Evolutionary conservation across 2,888 invertebrate species (phyloP).

Genomic region (Cistogaster globosa): DNA sequence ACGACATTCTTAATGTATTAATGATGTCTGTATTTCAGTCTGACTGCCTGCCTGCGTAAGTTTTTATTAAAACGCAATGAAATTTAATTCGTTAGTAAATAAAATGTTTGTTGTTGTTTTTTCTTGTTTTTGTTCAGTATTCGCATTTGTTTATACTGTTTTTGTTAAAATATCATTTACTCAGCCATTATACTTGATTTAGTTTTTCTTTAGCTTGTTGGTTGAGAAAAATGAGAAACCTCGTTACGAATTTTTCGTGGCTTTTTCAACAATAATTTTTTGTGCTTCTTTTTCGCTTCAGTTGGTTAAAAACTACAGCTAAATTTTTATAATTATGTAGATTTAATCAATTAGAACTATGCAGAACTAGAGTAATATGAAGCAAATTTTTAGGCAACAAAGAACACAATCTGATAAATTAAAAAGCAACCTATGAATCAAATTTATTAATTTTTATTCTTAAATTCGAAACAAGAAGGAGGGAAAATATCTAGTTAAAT

Average conservation of each 20-base stretch:
- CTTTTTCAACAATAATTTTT: constrained; percentile 26
- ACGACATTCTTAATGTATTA: constrained; percentile 18
- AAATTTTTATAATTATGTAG: constrained; percentile 11
- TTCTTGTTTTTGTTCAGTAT: neutral
- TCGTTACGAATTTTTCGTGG: constrained; percentile 55
- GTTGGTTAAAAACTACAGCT: constrained; percentile 17
- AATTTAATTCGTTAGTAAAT: constrained; percentile 62
- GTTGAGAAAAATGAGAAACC: constrained; percentile 27
- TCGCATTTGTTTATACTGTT: neutral
- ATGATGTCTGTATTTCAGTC: neutral
- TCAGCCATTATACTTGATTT: constrained; percentile 51
- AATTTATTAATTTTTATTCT: neutral
- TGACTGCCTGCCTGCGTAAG: constrained; percentile 46
- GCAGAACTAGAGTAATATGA: constrained; percentile 49
- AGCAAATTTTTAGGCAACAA: constrained; percentile 34
- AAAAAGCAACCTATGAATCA: neutral
- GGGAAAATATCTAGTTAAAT: too few relatives aligned
- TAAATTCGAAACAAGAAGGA: too few relatives aligned
- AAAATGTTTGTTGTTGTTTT: constrained; percentile 31
- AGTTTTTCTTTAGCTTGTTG: constrained; percentile 30
- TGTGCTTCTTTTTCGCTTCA: neutral
- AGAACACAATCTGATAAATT: neutral
- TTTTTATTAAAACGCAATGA: constrained; percentile 56
- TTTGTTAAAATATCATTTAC: constrained; percentile 58
- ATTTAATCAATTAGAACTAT: constrained; percentile 45